phyloP scores from a whole-genome alignment of 2,888 invertebrate species.

The Vesta saturnalis region DNA sequence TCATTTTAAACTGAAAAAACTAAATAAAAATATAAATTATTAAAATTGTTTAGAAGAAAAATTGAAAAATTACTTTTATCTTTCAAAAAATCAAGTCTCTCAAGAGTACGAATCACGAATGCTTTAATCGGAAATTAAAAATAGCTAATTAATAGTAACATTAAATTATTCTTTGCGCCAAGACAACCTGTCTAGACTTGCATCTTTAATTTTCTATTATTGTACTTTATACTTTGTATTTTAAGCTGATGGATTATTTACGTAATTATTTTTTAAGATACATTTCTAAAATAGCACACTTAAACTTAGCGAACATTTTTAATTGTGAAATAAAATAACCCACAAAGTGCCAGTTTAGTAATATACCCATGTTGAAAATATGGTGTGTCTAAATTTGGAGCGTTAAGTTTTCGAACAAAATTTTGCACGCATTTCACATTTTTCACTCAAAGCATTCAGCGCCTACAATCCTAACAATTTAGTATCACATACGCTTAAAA shows the following conservation, averaged over 20 bases:
- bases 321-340: conserved; percentile 16
- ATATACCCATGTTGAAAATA: conserved; percentile 18
- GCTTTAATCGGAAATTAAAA: too few species aligned
- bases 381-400: conserved; percentile 67
- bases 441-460: not conserved
- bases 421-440: conserved; percentile 15
- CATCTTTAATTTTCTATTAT: not conserved
- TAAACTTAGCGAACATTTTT: conserved; percentile 8
- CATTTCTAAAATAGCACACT: not conserved
- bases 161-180: not conserved
- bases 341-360: conserved; percentile 28
- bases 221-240: too few species aligned
- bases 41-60: too few species aligned
- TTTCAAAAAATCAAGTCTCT: too few species aligned
- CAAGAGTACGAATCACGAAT: too few species aligned
- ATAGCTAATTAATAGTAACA: not conserved
- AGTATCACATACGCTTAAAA: not conserved
- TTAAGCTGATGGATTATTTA: not conserved
- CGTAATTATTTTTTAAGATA: not conserved
- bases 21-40: too few species aligned
- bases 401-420: conserved; percentile 52
- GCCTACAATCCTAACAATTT: not conserved
- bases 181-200: not conserved
- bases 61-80: too few species aligned
- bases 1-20: too few species aligned